Evolutionary conservation across 1,140 invertebrate genomes (phyloP), one percentile per base, ranked within the genome.

Genomic region (Listronotus bonariensis): DNA sequence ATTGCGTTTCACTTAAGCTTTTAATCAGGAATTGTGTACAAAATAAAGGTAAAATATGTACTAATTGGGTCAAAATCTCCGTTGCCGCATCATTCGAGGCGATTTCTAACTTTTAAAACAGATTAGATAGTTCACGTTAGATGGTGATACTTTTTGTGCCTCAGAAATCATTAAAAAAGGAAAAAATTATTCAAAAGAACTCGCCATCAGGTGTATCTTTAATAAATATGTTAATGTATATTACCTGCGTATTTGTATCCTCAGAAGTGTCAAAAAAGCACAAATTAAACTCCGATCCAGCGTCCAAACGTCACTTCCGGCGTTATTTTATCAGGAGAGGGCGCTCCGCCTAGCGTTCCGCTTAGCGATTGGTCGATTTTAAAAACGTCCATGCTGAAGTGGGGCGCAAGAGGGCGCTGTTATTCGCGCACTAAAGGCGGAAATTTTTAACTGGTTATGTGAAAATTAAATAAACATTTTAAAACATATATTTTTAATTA

Each of bases 251-350:
- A 70, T 82, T 87, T 70, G 84, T 84, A 73, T 86, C 86, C 74
- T 86, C 86, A 34, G 86, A 84, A 32, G 82, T 83, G 79, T 90
- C 88, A 80, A 91, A 91, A 80, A 90, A 91, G 80, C 88, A 86
- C 72, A 90, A 81, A 81, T 90, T 89, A 76, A 91, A 90, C 76
- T 89, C 89, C 54, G 86, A 85, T 76, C 87, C 87, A 71, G 88
- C 87, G 80, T 89, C 87, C 90, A 67, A 84, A 82, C 68, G 55
- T 59, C 69, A 89, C 87, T 78, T 88, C 86, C 62, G 87, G 84
- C 66, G 85, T 82, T 56, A 85, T 81, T 72, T 84, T 86, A 70
- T 86, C 84, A 68, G 82, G 70, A 65, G 82, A 80, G 74, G 83
- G 83, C 61, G 81, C 81, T 77, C 78, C 82, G 73, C 83, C 83